A percentile compares a stretch with the other conserved stretches of the same genome.
These are phyloP conservation scores for Venustaconcha ellipsiformis DNA, from an alignment of 1,140 invertebrate species.

Conservation along the genomic window DNA sequence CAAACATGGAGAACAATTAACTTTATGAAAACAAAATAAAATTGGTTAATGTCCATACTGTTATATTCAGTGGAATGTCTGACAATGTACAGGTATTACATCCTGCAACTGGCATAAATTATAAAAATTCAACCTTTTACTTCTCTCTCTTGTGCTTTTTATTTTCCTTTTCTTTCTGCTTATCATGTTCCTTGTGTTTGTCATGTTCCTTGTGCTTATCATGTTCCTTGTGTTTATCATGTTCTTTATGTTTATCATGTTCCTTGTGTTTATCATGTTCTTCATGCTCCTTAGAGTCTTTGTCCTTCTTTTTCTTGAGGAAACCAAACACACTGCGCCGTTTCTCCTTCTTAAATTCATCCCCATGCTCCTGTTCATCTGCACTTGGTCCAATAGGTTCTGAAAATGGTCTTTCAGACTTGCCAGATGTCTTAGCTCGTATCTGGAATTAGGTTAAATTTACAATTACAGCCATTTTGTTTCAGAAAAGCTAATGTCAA, in stretches of 20 bases:
- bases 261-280: slow-evolving; percentile 37
- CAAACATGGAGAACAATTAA: no score
- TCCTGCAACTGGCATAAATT: no score
- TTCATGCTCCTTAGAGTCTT: slow-evolving; percentile 45
- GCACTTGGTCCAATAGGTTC: slow-evolving; percentile 19
- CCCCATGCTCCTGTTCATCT: slow-evolving; percentile 17
- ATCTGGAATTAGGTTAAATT: slow-evolving; percentile 8
- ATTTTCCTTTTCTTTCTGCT: no score
- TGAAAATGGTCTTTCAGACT: slow-evolving; percentile 27
- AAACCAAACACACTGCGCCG: slow-evolving; percentile 51
- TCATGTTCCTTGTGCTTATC: slow-evolving; percentile 12
- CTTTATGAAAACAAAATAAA: no score
- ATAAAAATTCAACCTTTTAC: no score
- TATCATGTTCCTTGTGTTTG: slow-evolving; percentile 27
- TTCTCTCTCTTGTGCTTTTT: no score
- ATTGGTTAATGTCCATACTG: no score
- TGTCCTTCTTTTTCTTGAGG: slow-evolving; percentile 58
- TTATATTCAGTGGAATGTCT: no score
- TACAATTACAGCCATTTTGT: no score
- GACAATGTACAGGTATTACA: no score
- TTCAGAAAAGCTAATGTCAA: background rate
- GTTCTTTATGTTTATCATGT: slow-evolving; percentile 31
- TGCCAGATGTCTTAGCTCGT: slow-evolving; percentile 10
- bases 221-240: slow-evolving; percentile 27
- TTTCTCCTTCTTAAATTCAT: slow-evolving; percentile 44